Evolutionary conservation across 2,113 vertebrate species (phyloP).

Genomic region (Rafetus swinhoei): DNA sequence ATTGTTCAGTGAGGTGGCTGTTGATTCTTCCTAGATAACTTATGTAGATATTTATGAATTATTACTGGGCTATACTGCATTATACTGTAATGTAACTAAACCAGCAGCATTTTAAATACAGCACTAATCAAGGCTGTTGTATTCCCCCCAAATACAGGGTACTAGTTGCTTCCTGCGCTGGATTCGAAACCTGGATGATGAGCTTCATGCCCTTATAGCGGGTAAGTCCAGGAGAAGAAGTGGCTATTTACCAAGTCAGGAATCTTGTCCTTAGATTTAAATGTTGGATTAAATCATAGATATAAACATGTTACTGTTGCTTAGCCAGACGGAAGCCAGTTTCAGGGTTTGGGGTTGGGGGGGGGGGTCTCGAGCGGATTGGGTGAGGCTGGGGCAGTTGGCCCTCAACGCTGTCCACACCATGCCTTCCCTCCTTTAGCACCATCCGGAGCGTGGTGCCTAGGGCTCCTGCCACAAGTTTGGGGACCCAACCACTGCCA

Average conservation of each 20-base stretch:
- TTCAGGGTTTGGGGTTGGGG: too few relatives aligned
- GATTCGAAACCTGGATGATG: slow-evolving; percentile 95
- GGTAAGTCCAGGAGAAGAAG: slow-evolving; percentile 78
- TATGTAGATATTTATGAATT: background rate
- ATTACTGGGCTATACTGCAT: background rate
- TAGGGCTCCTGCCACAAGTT: too few relatives aligned
- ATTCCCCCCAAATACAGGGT: slow-evolving; percentile 80
- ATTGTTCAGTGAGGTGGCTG: background rate
- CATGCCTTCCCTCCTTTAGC: too few relatives aligned
- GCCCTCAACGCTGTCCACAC: too few relatives aligned
- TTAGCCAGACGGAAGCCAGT: background rate
- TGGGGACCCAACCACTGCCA: too few relatives aligned
- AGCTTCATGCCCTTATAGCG: slow-evolving; percentile 95
- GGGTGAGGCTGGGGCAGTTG: too few relatives aligned
- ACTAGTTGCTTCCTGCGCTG: slow-evolving; percentile 96
- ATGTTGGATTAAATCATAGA: background rate
- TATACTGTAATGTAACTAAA: background rate
- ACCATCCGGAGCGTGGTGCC: too few relatives aligned
- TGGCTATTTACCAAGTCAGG: background rate
- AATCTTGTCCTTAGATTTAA: background rate
- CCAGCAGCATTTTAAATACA: background rate
- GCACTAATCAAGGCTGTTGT: slow-evolving; percentile 16
- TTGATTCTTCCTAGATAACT: background rate
- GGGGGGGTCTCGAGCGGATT: too few relatives aligned
- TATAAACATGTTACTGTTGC: background rate